Conservation (phyloP, 2,888 invertebrate genomes). For the Eledone cirrhosa region DNA sequence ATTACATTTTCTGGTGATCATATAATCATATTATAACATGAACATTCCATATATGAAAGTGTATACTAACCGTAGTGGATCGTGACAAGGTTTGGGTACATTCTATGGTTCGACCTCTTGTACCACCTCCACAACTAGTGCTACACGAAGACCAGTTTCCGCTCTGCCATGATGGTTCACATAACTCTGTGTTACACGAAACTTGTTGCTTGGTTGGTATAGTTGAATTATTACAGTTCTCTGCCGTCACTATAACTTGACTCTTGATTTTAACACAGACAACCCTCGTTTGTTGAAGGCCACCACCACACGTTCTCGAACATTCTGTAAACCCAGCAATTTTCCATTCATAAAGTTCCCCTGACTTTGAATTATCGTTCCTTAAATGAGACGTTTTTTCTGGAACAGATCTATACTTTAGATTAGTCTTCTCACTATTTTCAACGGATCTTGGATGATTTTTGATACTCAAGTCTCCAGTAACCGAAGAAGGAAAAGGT, state of each 20-base stretch:
- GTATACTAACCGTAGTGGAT: constrained; percentile 5
- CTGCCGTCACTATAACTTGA: constrained; percentile 29
- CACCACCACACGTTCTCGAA: constrained; percentile 23
- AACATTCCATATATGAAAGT: too few relatives aligned
- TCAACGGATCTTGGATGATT: background rate
- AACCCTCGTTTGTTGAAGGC: constrained; percentile 26
- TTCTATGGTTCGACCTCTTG: constrained; percentile 17
- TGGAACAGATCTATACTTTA: background rate
- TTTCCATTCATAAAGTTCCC: constrained; percentile 23
- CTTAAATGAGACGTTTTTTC: background rate
- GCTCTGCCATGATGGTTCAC: constrained; percentile 21
- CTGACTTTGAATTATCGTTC: background rate
- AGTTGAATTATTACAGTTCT: constrained; percentile 23
- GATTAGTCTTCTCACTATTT: background rate
- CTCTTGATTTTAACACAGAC: constrained; percentile 27
- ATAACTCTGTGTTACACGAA: constrained; percentile 9
- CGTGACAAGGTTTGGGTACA: constrained; percentile 16
- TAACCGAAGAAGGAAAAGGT: background rate
- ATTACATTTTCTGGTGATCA: too few relatives aligned
- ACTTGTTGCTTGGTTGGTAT: constrained; percentile 21
- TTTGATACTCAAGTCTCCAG: background rate
- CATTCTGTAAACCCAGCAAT: constrained; percentile 26
- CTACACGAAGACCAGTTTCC: constrained; percentile 23
- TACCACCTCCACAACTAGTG: constrained; percentile 22
- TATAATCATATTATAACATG: too few relatives aligned